A percentile compares a stretch with the other conserved stretches of the same genome.
phyloP scores from a whole-genome alignment of 2,888 invertebrate genomes.

The Apodemia mormo region DNA sequence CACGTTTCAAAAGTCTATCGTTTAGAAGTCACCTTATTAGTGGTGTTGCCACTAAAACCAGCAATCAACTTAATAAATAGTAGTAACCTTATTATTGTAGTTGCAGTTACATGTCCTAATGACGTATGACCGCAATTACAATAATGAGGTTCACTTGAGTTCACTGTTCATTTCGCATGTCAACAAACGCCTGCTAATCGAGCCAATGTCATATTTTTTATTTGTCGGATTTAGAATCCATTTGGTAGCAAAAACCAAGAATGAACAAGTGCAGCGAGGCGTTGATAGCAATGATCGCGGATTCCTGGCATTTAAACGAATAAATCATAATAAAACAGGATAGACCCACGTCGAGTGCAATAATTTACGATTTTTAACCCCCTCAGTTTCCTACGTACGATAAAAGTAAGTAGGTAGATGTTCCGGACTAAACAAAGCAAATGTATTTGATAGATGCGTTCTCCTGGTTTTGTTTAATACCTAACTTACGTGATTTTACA shows the following conservation, averaged over 20 bases:
- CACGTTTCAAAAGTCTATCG: too few species aligned
- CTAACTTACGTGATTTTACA: background rate
- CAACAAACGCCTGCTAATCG: too few species aligned
- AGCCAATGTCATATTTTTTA: too few species aligned
- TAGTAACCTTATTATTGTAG: too few species aligned
- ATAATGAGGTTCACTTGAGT: too few species aligned
- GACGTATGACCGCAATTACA: too few species aligned
- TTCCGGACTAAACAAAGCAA: constrained; percentile 33
- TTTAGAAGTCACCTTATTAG: too few species aligned
- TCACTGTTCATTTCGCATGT: too few species aligned
- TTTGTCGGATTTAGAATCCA: background rate
- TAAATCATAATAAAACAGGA: constrained; percentile 66
- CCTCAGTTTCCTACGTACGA: constrained; percentile 34
- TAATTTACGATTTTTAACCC: constrained; percentile 74
- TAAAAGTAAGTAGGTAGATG: constrained; percentile 33
- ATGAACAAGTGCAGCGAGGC: constrained; percentile 2
- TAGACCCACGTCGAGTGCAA: constrained; percentile 49
- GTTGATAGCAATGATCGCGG: constrained; percentile 11
- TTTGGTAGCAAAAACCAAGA: background rate
- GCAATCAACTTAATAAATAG: too few species aligned
- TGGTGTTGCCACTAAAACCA: too few species aligned
- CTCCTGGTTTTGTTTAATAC: background rate
- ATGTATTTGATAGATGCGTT: constrained; percentile 3
- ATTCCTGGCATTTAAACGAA: constrained; percentile 33
- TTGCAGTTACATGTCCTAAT: too few species aligned